Conservation (phyloP, 2,797 vertebrate genomes). For the Lutjanus argentimaculatus region DNA sequence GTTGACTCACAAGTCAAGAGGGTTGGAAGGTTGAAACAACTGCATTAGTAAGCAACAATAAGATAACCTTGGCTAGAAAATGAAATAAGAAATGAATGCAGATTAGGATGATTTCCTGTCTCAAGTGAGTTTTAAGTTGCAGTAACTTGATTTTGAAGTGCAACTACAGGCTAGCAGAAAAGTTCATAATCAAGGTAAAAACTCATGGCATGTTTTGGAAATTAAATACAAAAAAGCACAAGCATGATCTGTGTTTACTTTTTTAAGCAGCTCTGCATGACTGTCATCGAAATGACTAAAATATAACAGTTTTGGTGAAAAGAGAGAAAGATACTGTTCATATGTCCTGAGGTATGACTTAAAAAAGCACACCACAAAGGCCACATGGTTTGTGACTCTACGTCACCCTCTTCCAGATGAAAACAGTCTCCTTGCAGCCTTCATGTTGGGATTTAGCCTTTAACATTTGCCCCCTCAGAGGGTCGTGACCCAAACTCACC, state of each 20-base stretch:
- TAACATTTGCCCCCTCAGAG: conserved; percentile 46
- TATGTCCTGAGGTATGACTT: background rate
- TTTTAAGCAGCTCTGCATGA: background rate
- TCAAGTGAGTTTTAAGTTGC: conserved; percentile 5
- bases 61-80: background rate
- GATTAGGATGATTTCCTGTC: background rate
- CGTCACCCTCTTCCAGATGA: background rate
- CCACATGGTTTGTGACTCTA: conserved; percentile 5
- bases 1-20: background rate
- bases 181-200: background rate
- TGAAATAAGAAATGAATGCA: background rate
- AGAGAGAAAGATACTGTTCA: background rate
- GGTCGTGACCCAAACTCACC: conserved; percentile 41
- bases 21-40: background rate
- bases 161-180: background rate
- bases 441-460: conserved; percentile 32
- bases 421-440: conserved; percentile 18
- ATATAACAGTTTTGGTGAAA: background rate
- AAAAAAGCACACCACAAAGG: background rate
- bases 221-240: background rate
- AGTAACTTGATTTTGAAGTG: conserved; percentile 4
- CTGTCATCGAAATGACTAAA: background rate
- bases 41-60: background rate
- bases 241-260: background rate
- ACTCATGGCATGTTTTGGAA: background rate